These are phyloP conservation scores for Butorides virescens DNA, from an alignment of 2,113 vertebrate genomes.

Conservation along the genomic window DNA sequence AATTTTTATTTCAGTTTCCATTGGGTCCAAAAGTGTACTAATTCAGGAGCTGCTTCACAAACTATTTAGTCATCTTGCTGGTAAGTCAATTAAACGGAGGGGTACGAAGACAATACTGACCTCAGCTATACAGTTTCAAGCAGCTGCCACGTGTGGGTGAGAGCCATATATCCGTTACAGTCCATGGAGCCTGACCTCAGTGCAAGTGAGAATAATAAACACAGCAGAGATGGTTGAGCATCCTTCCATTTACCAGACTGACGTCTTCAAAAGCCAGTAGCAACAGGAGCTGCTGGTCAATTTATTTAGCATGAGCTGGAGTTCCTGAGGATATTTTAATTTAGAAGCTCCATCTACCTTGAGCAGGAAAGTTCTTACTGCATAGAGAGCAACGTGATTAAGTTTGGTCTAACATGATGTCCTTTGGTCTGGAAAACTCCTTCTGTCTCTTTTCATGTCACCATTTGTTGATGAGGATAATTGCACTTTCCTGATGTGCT, in stretches of 20 bases:
- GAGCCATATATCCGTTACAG: background rate
- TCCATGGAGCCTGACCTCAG: background rate
- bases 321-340: background rate
- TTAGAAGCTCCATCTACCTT: background rate
- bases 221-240: background rate
- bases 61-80: background rate
- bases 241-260: background rate
- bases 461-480: background rate
- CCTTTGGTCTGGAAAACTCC: background rate
- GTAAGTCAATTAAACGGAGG: background rate
- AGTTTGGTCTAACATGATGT: background rate
- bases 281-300: background rate
- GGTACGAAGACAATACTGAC: background rate
- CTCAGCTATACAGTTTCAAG: constrained; percentile 38
- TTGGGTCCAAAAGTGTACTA: background rate
- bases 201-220: background rate
- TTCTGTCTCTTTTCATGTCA: background rate
- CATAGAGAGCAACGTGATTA: background rate
- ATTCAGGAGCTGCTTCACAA: background rate
- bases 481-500: background rate
- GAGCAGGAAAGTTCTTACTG: background rate
- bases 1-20: background rate
- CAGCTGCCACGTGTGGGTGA: constrained; percentile 53
- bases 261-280: background rate
- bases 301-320: background rate